Percentiles rank a stretch among this genome's conserved stretches.
These are phyloP conservation scores for Procapra przewalskii DNA, from an alignment of 2,113 vertebrate species.

Conservation along the genomic window DNA sequence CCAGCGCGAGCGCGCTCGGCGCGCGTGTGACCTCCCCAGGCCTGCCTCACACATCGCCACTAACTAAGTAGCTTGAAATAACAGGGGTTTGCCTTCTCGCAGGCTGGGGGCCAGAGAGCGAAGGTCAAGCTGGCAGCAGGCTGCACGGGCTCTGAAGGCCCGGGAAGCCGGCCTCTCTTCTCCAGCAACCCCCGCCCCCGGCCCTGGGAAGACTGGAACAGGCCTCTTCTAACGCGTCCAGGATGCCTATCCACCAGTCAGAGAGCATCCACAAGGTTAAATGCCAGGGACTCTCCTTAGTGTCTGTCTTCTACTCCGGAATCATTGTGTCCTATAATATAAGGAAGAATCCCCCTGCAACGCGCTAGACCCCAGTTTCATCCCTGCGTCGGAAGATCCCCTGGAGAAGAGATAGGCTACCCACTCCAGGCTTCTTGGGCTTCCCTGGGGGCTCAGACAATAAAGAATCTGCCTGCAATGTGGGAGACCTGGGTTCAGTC, in stretches of 20 bases:
- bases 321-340: rapidly evolving
- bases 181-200: not conserved
- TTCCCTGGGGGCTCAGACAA: not conserved
- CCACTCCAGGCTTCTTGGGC: not conserved
- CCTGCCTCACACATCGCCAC: not conserved
- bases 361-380: not conserved
- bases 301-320: not conserved
- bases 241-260: not conserved
- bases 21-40: not conserved
- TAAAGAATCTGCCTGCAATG: not conserved
- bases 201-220: not conserved
- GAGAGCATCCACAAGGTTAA: not conserved
- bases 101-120: not conserved
- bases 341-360: not conserved
- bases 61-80: not conserved
- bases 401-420: not conserved
- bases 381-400: not conserved
- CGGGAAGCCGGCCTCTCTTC: not conserved
- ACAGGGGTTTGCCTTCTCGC: no score
- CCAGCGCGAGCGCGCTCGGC: no score
- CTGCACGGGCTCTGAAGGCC: not conserved
- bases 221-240: not conserved
- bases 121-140: not conserved
- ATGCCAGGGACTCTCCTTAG: not conserved
- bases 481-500: not conserved